Conservation (phyloP, 2,797 vertebrate genomes). For the Coranthus polyacanthus region DNA sequence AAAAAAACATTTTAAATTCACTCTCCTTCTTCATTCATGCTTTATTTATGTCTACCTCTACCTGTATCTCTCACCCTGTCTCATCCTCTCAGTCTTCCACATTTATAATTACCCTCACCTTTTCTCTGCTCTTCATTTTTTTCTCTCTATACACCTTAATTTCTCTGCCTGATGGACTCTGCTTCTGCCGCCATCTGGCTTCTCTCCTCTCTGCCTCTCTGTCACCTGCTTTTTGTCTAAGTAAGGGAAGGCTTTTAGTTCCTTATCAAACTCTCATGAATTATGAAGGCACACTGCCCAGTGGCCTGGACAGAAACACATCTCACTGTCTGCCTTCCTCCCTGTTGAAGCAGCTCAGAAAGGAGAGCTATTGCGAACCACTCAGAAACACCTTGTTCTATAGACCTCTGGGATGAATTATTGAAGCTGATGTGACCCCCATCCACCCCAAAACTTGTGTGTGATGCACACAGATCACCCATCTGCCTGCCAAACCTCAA, state of each 20-base stretch:
- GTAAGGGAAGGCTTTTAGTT: slow-evolving; percentile 75
- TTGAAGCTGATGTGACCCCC: slow-evolving; percentile 59
- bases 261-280: slow-evolving; percentile 78
- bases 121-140: slow-evolving; percentile 28
- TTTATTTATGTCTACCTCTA: slow-evolving; percentile 65
- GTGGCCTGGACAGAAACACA: slow-evolving; percentile 57
- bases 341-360: slow-evolving; percentile 42
- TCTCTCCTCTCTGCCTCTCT: slow-evolving; percentile 25
- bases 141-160: slow-evolving; percentile 46
- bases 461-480: slow-evolving; percentile 36
- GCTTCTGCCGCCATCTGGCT: slow-evolving; percentile 32
- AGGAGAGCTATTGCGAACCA: slow-evolving; percentile 38
- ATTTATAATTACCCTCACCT: slow-evolving; percentile 60
- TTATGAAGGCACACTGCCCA: slow-evolving; percentile 72
- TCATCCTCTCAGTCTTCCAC: slow-evolving; percentile 38
- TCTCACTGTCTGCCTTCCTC: slow-evolving; percentile 57
- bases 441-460: slow-evolving; percentile 22
- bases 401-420: slow-evolving; percentile 59
- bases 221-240: slow-evolving; percentile 65
- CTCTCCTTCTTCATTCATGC: slow-evolving; percentile 41
- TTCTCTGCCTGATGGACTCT: slow-evolving; percentile 41
- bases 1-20: slow-evolving; percentile 45
- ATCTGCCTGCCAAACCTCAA: slow-evolving; percentile 21
- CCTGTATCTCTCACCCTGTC: slow-evolving; percentile 42
- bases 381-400: slow-evolving; percentile 62